Conservation (phyloP, 1,140 invertebrate species). For the Drosophila nigrodunni region DNA sequence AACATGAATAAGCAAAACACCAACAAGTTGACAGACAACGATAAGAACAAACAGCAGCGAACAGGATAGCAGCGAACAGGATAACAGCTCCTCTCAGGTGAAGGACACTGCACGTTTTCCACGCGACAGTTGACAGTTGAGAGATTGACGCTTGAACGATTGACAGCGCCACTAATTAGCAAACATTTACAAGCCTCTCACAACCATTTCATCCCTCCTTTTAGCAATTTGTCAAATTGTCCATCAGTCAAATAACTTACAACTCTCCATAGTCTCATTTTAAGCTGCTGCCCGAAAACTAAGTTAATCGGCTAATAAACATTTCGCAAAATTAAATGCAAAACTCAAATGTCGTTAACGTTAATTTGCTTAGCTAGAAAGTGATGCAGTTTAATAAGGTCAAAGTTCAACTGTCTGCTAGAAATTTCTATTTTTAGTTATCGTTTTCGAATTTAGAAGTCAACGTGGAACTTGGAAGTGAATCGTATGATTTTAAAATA, state of each 20-base stretch:
- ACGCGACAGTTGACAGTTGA: slow-evolving; percentile 18
- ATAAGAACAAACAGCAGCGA: not conserved
- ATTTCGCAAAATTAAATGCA: not conserved
- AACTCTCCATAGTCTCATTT: not conserved
- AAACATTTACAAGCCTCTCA: slow-evolving; percentile 12
- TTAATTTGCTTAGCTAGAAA: not conserved
- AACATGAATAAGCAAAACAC: not conserved
- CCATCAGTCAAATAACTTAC: slow-evolving; percentile 31
- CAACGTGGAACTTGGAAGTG: too few species aligned
- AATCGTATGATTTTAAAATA: too few species aligned
- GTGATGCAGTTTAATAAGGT: not conserved
- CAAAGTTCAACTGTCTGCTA: not conserved
- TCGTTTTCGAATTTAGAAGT: not conserved
- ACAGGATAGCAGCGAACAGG: not conserved
- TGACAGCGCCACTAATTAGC: slow-evolving; percentile 45
- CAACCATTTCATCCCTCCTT: not conserved
- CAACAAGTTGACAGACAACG: not conserved
- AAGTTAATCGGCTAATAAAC: not conserved
- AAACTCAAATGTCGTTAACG: not conserved
- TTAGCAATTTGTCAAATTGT: slow-evolving; percentile 12
- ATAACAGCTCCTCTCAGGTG: not conserved
- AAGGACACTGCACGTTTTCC: not conserved
- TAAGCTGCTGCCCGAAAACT: not conserved
- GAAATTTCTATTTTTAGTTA: not conserved
- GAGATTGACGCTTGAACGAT: slow-evolving; percentile 13